phyloP scores from a whole-genome alignment of 1,140 invertebrate species.

The Drosophila nigrodunni region DNA sequence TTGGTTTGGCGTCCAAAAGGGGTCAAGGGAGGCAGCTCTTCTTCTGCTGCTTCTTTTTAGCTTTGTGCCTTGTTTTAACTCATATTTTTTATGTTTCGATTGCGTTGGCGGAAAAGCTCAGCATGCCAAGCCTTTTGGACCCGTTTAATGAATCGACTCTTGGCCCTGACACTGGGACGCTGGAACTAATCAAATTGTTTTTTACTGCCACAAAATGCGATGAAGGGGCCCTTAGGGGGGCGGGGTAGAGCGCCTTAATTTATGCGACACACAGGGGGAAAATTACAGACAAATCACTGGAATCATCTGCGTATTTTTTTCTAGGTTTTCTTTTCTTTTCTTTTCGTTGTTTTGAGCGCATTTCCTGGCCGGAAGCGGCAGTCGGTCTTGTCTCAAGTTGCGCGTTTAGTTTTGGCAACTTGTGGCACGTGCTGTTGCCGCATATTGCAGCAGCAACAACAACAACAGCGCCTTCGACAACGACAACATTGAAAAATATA shows the following conservation, averaged over 20 bases:
- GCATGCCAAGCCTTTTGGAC: conserved; percentile 54
- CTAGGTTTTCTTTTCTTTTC: background rate
- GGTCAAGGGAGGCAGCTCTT: background rate
- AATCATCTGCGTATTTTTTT: background rate
- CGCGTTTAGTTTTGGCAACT: conserved; percentile 31
- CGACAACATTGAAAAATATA: conserved; percentile 49
- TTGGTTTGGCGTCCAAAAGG: background rate
- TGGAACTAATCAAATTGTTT: conserved; percentile 66
- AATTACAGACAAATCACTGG: background rate
- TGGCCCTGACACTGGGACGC: conserved; percentile 30
- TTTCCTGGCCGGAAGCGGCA: conserved; percentile 49
- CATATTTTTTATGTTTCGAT: conserved; percentile 22
- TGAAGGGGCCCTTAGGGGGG: background rate
- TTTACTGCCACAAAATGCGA: background rate
- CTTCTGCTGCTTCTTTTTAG: background rate
- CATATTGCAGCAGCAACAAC: background rate
- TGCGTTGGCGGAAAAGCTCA: conserved; percentile 60
- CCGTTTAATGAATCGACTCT: conserved; percentile 72
- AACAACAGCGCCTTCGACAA: background rate
- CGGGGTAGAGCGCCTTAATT: conserved; percentile 47
- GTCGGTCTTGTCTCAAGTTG: conserved; percentile 41
- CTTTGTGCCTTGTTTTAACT: conserved; percentile 8
- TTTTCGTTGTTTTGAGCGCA: conserved; percentile 26
- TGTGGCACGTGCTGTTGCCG: conserved; percentile 49
- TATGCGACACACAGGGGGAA: conserved; percentile 46